Percentiles rank a stretch among this genome's conserved stretches.
Conservation (phyloP, 92 coral and sea anemone species). For the Epizoanthus stellaris region DNA sequence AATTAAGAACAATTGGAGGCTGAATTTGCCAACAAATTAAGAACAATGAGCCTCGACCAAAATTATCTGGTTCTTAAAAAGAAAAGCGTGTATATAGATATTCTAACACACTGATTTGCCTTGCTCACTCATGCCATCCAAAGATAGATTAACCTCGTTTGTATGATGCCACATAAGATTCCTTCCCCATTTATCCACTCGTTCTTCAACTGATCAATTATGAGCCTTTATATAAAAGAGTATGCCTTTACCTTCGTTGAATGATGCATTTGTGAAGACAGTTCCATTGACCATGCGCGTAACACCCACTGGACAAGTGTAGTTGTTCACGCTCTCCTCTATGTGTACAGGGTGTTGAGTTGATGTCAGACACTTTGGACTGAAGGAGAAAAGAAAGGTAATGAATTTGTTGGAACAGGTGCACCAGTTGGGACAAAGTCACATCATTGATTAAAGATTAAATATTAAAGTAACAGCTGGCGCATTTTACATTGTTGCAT, state of each 20-base stretch:
- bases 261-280: conserved; percentile 87
- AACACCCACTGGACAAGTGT: conserved; percentile 85
- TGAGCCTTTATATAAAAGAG: not conserved
- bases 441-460: too few species aligned
- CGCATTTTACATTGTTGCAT: too few species aligned
- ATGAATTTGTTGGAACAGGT: not conserved
- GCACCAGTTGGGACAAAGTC: not conserved
- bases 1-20: too few species aligned
- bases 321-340: conserved; percentile 84
- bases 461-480: not conserved
- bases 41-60: too few species aligned
- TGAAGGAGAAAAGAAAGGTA: conserved; percentile 8
- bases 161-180: too few species aligned
- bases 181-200: too few species aligned
- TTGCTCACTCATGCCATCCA: too few species aligned
- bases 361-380: conserved; percentile 78
- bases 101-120: too few species aligned
- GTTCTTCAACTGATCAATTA: not conserved
- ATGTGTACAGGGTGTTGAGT: conserved; percentile 85
- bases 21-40: too few species aligned
- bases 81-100: too few species aligned
- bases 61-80: too few species aligned
- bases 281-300: conserved; percentile 79
- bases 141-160: too few species aligned
- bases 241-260: conserved; percentile 81